phyloP scores from a whole-genome alignment of 1,140 invertebrate genomes.

The Plectrocnemia conspersa region DNA sequence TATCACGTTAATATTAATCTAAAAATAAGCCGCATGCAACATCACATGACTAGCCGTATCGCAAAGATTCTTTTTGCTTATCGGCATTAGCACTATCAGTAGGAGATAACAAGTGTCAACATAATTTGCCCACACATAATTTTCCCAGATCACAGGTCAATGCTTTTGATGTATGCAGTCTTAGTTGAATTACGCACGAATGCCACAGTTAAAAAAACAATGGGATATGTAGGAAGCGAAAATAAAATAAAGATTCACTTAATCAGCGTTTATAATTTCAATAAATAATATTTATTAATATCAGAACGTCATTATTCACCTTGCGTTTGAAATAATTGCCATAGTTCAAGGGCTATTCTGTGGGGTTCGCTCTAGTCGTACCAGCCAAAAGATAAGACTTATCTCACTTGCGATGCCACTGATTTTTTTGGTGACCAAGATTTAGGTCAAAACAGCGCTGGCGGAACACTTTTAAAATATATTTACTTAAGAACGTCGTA shows the following conservation, averaged over 20 bases:
- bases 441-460: slow-evolving; percentile 16
- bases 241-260: not conserved
- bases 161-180: slow-evolving; percentile 17
- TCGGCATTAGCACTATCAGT: slow-evolving; percentile 16
- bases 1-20: too few relatives aligned
- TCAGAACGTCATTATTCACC: not conserved
- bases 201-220: too few relatives aligned
- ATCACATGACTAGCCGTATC: slow-evolving; percentile 23
- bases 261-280: too few relatives aligned
- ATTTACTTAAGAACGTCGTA: too few relatives aligned
- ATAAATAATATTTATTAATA: not conserved
- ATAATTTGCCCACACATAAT: slow-evolving; percentile 13
- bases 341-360: not conserved
- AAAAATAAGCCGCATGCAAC: too few relatives aligned
- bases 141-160: slow-evolving; percentile 30
- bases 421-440: slow-evolving; percentile 4
- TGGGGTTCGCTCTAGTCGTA: not conserved
- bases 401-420: slow-evolving; percentile 2
- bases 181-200: too few relatives aligned
- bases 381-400: not conserved
- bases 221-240: too few relatives aligned
- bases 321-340: not conserved
- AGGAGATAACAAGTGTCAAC: slow-evolving; percentile 28
- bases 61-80: slow-evolving; percentile 20
- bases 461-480: too few relatives aligned